These are phyloP conservation scores for Matsumurasca onukii DNA, from an alignment of 1,140 invertebrate species.

Conservation along the genomic window DNA sequence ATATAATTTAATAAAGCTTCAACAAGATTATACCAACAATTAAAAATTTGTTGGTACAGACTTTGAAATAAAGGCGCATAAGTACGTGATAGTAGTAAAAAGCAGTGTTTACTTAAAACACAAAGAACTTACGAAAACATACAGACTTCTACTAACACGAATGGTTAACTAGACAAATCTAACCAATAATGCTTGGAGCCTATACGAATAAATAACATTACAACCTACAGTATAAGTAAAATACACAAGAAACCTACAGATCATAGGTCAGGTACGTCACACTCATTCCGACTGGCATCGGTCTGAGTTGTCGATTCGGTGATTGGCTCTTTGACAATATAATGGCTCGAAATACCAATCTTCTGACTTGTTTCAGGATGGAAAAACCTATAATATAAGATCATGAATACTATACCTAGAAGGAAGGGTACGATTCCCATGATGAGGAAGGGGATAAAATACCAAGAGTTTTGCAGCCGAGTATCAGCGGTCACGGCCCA, in stretches of 20 bases:
- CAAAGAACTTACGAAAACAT: too few relatives aligned
- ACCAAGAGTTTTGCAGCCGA: conserved; percentile 35
- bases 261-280: conserved; percentile 1
- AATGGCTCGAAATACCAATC: conserved; percentile 18
- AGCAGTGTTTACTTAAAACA: too few relatives aligned
- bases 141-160: too few relatives aligned
- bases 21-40: too few relatives aligned
- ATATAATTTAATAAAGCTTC: too few relatives aligned
- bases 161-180: too few relatives aligned
- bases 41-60: too few relatives aligned
- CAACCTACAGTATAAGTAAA: too few relatives aligned
- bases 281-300: not conserved
- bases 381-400: conserved; percentile 53
- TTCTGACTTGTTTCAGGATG: conserved; percentile 46
- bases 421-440: conserved; percentile 46
- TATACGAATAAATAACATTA: too few relatives aligned
- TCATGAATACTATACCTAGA: conserved; percentile 51
- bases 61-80: too few relatives aligned
- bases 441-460: conserved; percentile 38
- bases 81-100: too few relatives aligned
- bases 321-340: conserved; percentile 9
- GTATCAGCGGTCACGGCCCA: conserved; percentile 52
- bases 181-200: too few relatives aligned
- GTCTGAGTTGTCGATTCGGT: conserved; percentile 9
- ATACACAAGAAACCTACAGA: not conserved